A percentile compares a stretch with the other conserved stretches of the same genome.
Conservation (phyloP, 2,888 invertebrate genomes). For the Melieria crassipennis region DNA sequence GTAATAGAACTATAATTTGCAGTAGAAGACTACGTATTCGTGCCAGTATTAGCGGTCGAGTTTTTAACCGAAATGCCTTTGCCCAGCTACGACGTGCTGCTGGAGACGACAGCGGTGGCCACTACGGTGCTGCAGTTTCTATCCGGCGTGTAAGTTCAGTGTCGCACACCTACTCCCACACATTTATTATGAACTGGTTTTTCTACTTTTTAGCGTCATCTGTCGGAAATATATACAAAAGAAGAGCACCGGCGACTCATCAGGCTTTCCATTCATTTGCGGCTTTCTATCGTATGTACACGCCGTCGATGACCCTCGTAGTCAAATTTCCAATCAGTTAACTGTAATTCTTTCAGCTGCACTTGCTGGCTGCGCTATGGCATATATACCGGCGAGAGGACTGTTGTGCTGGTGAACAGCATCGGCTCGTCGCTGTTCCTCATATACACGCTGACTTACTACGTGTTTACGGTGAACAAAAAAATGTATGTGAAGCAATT, state of each 20-base stretch:
- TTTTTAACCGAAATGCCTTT: constrained; percentile 21
- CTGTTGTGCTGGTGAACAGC: constrained; percentile 78
- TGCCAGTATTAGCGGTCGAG: too few relatives aligned
- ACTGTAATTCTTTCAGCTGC: constrained; percentile 69
- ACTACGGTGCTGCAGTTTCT: constrained; percentile 86
- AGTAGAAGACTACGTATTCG: too few relatives aligned
- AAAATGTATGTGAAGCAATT: constrained; percentile 73
- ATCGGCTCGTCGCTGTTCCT: constrained; percentile 79
- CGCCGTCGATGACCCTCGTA: not conserved
- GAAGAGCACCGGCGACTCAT: constrained; percentile 79
- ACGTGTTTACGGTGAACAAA: constrained; percentile 79
- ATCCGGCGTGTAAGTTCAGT: constrained; percentile 81
- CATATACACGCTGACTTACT: constrained; percentile 76
- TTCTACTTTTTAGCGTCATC: constrained; percentile 70
- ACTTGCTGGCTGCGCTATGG: constrained; percentile 86
- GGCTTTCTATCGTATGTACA: constrained; percentile 78
- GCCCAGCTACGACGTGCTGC: constrained; percentile 44
- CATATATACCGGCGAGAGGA: constrained; percentile 75
- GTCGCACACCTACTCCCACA: not conserved
- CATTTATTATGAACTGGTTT: not conserved
- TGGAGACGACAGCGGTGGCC: constrained; percentile 72
- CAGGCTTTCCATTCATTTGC: constrained; percentile 80
- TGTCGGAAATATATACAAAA: constrained; percentile 80
- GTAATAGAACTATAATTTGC: too few relatives aligned
- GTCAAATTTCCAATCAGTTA: not conserved